Percentiles rank a stretch among this genome's conserved stretches.
Conservation (phyloP, 1,140 invertebrate species). For the Leguminivora glycinivorella region DNA sequence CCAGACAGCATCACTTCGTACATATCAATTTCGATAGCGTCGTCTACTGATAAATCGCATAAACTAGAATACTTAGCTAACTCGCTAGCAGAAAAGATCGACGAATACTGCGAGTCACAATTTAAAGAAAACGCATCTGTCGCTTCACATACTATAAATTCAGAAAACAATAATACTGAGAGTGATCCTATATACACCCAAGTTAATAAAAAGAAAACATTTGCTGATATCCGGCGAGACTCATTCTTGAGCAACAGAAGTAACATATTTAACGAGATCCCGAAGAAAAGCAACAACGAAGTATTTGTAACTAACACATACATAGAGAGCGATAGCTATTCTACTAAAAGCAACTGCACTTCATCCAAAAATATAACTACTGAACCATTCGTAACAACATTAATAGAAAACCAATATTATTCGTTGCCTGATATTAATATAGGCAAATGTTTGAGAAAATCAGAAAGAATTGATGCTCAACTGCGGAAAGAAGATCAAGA, state of each 20-base stretch:
- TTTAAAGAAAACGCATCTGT: slow-evolving; percentile 60
- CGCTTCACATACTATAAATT: slow-evolving; percentile 47
- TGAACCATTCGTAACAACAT: slow-evolving; percentile 77
- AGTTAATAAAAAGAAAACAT: slow-evolving; percentile 69
- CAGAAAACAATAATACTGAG: slow-evolving; percentile 50
- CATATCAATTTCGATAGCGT: slow-evolving; percentile 73
- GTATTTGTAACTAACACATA: slow-evolving; percentile 63
- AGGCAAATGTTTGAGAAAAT: slow-evolving; percentile 82
- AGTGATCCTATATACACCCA: slow-evolving; percentile 64
- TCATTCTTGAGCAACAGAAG: slow-evolving; percentile 55
- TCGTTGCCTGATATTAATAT: slow-evolving; percentile 84
- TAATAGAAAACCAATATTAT: slow-evolving; percentile 83
- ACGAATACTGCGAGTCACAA: slow-evolving; percentile 77
- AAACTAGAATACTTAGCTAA: slow-evolving; percentile 77
- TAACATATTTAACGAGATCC: slow-evolving; percentile 52
- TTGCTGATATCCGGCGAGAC: slow-evolving; percentile 65
- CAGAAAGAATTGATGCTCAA: slow-evolving; percentile 83
- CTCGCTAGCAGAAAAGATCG: slow-evolving; percentile 77
- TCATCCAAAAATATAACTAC: slow-evolving; percentile 76
- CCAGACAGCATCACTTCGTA: slow-evolving; percentile 77
- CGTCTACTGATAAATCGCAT: slow-evolving; percentile 71
- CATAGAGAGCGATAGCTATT: slow-evolving; percentile 58
- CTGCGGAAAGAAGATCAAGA: slow-evolving; percentile 77
- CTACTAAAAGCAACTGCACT: slow-evolving; percentile 57
- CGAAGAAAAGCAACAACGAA: slow-evolving; percentile 52